These are phyloP conservation scores for Zeugodacus cucurbitae DNA, from an alignment of 1,140 invertebrate genomes.

Conservation along the genomic window DNA sequence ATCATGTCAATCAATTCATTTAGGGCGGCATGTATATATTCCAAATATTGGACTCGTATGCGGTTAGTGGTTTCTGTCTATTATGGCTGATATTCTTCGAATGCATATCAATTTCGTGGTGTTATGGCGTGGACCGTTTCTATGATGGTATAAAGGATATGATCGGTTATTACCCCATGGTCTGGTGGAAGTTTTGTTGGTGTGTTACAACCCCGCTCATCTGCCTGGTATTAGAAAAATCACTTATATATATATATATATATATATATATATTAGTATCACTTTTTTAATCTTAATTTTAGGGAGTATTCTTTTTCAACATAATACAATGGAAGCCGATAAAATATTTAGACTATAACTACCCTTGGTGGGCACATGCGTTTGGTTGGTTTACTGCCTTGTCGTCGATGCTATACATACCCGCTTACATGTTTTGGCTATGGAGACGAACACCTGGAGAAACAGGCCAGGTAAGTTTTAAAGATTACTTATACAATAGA, in stretches of 20 bases:
- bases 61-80: slow-evolving; percentile 95
- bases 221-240: slow-evolving; percentile 86
- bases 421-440: slow-evolving; percentile 89
- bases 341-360: slow-evolving; percentile 93
- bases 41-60: slow-evolving; percentile 97
- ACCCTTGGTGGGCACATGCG: slow-evolving; percentile 94
- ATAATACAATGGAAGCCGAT: slow-evolving; percentile 93
- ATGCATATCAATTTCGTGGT: slow-evolving; percentile 98
- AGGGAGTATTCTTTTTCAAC: slow-evolving; percentile 98
- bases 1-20: too few relatives aligned
- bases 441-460: slow-evolving; percentile 87
- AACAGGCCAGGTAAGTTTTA: slow-evolving; percentile 77
- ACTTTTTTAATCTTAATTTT: slow-evolving; percentile 40
- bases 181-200: slow-evolving; percentile 99
- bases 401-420: slow-evolving; percentile 97
- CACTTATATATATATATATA: too few relatives aligned
- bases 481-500: too few relatives aligned
- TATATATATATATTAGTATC: too few relatives aligned
- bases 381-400: slow-evolving; percentile 95
- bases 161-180: slow-evolving; percentile 97
- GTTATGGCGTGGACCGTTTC: slow-evolving; percentile 95
- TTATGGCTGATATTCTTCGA: slow-evolving; percentile 99
- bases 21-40: slow-evolving; percentile 99
- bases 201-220: slow-evolving; percentile 90
- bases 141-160: slow-evolving; percentile 98